phyloP scores from a whole-genome alignment of 2,888 invertebrate species.

The Polyommatus iphigenia region DNA sequence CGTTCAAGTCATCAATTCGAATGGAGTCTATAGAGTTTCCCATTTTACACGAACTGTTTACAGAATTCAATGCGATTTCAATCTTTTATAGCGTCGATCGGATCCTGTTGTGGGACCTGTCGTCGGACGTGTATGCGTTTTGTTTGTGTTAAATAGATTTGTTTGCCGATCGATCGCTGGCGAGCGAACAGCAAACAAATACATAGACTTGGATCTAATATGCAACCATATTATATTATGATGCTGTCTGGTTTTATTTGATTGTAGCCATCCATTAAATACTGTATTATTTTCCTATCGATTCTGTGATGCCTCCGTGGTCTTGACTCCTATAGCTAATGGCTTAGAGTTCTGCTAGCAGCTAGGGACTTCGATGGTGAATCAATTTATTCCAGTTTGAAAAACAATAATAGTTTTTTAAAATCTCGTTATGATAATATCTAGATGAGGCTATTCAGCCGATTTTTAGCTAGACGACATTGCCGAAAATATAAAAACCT shows the following conservation, averaged over 20 bases:
- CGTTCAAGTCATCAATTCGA: neutral
- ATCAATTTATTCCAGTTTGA: too few species aligned
- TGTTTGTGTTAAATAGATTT: neutral
- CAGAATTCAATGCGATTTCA: slow-evolving; percentile 30
- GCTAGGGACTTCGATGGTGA: neutral
- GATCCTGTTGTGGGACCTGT: slow-evolving; percentile 3
- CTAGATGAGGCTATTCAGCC: too few species aligned
- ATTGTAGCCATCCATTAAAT: neutral
- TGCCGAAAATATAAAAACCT: neutral
- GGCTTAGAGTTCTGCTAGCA: neutral
- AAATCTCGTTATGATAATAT: too few species aligned
- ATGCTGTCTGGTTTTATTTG: neutral
- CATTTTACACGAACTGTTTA: slow-evolving; percentile 28
- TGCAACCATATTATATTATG: neutral
- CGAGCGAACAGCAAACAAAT: neutral
- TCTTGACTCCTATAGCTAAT: too few species aligned
- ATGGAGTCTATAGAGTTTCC: slow-evolving; percentile 23
- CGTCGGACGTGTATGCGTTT: neutral
- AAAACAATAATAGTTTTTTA: too few species aligned
- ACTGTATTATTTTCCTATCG: neutral
- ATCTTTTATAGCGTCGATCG: slow-evolving; percentile 8
- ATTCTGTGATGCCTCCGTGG: neutral
- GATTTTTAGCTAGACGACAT: too few species aligned
- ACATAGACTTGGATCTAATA: neutral
- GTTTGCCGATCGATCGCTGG: slow-evolving; percentile 1